Conservation (phyloP, 2,888 invertebrate species). For the Yponomeuta evonymella region DNA sequence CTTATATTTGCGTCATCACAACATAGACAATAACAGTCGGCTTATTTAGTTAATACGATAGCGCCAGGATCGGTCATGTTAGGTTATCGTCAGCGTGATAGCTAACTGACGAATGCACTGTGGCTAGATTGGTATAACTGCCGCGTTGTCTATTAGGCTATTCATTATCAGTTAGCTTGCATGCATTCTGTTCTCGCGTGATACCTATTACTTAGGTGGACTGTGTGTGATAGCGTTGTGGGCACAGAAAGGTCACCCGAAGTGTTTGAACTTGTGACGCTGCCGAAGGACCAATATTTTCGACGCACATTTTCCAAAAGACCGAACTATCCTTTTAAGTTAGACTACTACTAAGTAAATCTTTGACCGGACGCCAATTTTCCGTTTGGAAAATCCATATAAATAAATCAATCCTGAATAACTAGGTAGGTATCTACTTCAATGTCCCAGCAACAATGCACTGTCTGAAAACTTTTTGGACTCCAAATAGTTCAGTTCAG, state of each 20-base stretch:
- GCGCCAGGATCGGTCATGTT: background rate
- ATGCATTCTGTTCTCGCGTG: background rate
- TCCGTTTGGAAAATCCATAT: too few species aligned
- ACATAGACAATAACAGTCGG: background rate
- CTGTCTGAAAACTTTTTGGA: too few species aligned
- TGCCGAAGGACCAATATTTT: too few species aligned
- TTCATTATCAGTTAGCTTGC: background rate
- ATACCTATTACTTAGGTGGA: background rate
- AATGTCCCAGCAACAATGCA: too few species aligned
- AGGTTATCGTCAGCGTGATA: background rate
- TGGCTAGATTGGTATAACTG: background rate
- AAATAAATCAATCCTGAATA: too few species aligned
- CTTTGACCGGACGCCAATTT: too few species aligned
- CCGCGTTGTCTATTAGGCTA: background rate
- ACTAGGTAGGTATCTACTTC: too few species aligned
- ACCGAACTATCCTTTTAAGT: too few species aligned
- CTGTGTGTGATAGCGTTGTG: background rate
- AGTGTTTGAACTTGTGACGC: background rate
- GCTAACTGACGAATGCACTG: background rate
- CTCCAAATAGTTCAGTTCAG: too few species aligned
- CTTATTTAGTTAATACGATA: background rate
- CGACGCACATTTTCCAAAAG: too few species aligned
- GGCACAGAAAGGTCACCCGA: background rate
- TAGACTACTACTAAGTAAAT: too few species aligned
- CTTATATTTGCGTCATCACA: background rate